A percentile compares a stretch with the other conserved stretches of the same genome.
Conservation (phyloP, 2,797 vertebrate species). For the Acridotheres tristis region DNA sequence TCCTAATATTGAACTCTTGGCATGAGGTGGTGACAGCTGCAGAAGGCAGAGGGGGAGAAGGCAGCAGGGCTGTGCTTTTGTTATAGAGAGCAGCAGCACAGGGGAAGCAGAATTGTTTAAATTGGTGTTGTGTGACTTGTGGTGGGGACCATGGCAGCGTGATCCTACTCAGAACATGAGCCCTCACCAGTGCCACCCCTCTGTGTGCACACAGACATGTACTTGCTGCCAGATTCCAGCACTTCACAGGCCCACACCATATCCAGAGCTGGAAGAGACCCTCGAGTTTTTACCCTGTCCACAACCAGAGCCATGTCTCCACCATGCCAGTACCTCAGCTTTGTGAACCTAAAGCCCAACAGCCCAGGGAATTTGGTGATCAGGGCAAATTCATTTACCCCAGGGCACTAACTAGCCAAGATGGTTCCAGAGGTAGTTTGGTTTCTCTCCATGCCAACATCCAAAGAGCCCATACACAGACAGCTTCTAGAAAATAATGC, state of each 20-base stretch:
- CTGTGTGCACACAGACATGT: fast-evolving
- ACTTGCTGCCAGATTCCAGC: neutral
- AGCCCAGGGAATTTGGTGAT: neutral
- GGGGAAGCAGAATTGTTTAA: neutral
- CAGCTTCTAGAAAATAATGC: neutral
- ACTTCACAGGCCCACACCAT: neutral
- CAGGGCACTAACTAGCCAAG: neutral
- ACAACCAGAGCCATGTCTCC: neutral
- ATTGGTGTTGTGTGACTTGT: neutral
- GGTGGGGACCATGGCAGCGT: fast-evolving
- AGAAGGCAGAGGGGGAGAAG: neutral
- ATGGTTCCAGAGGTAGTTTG: neutral
- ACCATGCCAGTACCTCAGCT: neutral
- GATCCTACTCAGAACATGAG: fast-evolving
- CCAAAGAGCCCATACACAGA: neutral
- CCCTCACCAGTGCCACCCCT: neutral
- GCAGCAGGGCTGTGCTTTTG: neutral
- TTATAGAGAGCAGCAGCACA: neutral
- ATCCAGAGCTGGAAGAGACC: neutral
- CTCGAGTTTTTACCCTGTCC: fast-evolving
- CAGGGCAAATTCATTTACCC: neutral
- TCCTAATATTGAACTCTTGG: neutral
- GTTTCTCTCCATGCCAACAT: neutral
- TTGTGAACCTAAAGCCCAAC: neutral
- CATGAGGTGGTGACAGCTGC: slow-evolving; percentile 19